Conservation (phyloP, 2,888 invertebrate genomes). For the Xestoiulus laeticollis region DNA sequence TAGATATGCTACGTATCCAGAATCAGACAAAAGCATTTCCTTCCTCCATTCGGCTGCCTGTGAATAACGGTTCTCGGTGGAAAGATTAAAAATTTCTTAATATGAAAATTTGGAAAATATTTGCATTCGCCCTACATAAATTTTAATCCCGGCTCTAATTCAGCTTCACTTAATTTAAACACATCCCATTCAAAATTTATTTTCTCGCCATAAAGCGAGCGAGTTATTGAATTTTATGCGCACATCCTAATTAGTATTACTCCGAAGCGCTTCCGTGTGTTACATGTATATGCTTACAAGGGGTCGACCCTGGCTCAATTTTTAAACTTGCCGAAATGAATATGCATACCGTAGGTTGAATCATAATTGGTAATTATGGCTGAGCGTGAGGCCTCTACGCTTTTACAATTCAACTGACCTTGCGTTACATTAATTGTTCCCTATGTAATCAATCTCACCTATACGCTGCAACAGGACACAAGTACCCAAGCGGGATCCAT, state of each 20-base stretch:
- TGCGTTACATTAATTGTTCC: not conserved
- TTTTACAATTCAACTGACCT: not conserved
- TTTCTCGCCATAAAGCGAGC: conserved; percentile 22
- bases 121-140: conserved; percentile 23
- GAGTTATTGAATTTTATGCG: not conserved
- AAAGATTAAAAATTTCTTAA: conserved; percentile 34
- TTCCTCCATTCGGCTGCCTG: not conserved
- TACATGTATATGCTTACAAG: not conserved
- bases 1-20: conserved; percentile 33
- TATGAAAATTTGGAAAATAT: conserved; percentile 21
- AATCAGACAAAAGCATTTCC: conserved; percentile 4
- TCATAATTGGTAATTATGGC: not conserved
- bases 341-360: not conserved
- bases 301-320: not conserved
- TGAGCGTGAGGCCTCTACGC: not conserved
- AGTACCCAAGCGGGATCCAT: too few species aligned
- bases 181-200: conserved; percentile 21
- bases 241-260: not conserved
- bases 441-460: not conserved
- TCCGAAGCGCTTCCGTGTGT: not conserved
- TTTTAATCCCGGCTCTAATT: not conserved
- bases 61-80: not conserved
- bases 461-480: too few species aligned
- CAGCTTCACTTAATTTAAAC: conserved; percentile 31
- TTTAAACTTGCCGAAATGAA: not conserved